phyloP scores from a whole-genome alignment of 2,888 invertebrate species.

The Eurytoma adleriae region DNA sequence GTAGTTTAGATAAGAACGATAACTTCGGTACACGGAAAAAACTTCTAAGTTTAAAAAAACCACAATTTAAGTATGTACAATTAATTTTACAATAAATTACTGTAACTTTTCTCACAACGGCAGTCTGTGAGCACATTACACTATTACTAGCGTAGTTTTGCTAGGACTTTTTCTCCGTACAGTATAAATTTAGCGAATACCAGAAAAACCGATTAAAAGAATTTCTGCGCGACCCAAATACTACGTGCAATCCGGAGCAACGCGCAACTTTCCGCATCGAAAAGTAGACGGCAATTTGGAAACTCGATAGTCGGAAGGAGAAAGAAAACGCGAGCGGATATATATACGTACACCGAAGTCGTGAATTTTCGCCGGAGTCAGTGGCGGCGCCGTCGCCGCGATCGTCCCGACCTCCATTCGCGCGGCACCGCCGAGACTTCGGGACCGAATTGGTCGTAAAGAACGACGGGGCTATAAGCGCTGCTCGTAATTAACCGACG shows the following conservation, averaged over 20 bases:
- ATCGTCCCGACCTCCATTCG: slow-evolving; percentile 13
- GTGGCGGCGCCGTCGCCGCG: background rate
- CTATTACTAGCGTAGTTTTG: too few species aligned
- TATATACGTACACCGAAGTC: background rate
- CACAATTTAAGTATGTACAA: too few species aligned
- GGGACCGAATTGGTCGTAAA: slow-evolving; percentile 29
- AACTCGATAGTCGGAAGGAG: background rate
- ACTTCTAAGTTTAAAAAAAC: too few species aligned
- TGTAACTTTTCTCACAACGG: too few species aligned
- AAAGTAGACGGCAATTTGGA: slow-evolving; percentile 20
- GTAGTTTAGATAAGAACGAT: too few species aligned
- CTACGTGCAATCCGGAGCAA: background rate
- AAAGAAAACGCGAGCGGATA: background rate
- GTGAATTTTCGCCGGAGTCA: background rate
- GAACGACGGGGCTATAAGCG: background rate
- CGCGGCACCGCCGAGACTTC: background rate
- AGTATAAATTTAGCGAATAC: too few species aligned
- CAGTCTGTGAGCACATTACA: too few species aligned
- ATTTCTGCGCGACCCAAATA: slow-evolving; percentile 12
- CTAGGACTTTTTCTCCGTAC: too few species aligned
- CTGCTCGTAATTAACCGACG: slow-evolving; percentile 44
- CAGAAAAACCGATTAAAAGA: background rate
- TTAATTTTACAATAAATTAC: too few species aligned
- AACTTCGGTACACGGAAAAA: too few species aligned
- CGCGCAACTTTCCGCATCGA: background rate